Base-by-base conservation (phyloP, 1,140 invertebrate genomes). In the Drosophila persimilis region DNA sequence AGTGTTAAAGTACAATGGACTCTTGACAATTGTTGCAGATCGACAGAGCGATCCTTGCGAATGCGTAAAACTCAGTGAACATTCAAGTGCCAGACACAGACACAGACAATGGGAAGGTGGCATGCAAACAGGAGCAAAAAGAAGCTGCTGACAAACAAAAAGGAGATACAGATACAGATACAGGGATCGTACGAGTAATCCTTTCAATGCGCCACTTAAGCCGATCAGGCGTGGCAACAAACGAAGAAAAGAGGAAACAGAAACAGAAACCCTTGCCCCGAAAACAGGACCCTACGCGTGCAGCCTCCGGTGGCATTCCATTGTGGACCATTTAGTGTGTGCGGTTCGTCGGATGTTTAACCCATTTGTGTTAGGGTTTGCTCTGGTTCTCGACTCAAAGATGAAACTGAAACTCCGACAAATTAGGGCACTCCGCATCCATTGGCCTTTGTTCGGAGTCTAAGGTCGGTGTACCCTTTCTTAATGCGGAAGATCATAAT, bases 171-270 rank as follows among this genome's bases (percentile, higher is more conserved):
- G 44, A 48, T 39, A 11, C 20, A 57, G 43, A 44, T 13, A 15
- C 59, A 31, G 15, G 43, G 75, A 72, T 78, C 72, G 63, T 45
- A 13, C 26, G 48, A 57, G 63, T 45, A 90, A 90, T 90, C 80
- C 80, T 85, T 90, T 89, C 85, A 90, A 70, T 90, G 77, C 55
- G 85, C 84, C 86, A 80, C 81, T 88, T 88, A 90, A 88, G 86
- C 89, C 72, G 88, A 90, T 90, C 89, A 90, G 70, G 35, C 35
- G 35, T 39, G 35, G 35, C 35, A 35, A 35, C 31, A 39, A 39
- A 39, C 35, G 11, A 13, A 13, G 11, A 39, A 52, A 60, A 50
- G 24, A 45, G 7, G 20, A 58, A 45, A 63, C 41, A 46, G 3
- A 39, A 73, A 59, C 66, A 46, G 3, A 39, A 73, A 59, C 66